These are phyloP conservation scores for Mayetiola destructor DNA, from an alignment of 2,888 invertebrate genomes.

Conservation along the genomic window DNA sequence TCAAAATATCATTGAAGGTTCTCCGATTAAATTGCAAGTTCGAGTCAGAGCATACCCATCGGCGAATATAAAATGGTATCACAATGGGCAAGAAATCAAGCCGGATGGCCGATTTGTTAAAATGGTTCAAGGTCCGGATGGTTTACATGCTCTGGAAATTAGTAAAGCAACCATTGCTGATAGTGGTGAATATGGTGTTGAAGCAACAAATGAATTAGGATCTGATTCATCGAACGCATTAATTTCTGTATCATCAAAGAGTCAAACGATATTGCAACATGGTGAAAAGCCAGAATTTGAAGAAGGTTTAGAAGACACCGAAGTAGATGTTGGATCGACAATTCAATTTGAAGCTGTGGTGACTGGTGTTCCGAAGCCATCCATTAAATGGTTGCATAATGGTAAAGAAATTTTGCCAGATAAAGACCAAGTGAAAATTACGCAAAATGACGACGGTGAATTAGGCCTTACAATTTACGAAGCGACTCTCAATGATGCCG, in stretches of 20 bases:
- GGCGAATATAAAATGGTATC: slow-evolving; percentile 71
- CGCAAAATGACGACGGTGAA: slow-evolving; percentile 26
- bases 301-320: slow-evolving; percentile 40
- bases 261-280: not conserved
- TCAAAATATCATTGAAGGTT: not conserved
- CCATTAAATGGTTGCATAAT: slow-evolving; percentile 75
- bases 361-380: slow-evolving; percentile 69
- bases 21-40: slow-evolving; percentile 47
- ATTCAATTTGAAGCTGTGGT: slow-evolving; percentile 68
- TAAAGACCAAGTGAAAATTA: slow-evolving; percentile 57
- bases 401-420: slow-evolving; percentile 61
- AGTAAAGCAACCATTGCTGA: slow-evolving; percentile 70
- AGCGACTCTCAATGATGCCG: slow-evolving; percentile 61
- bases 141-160: slow-evolving; percentile 65
- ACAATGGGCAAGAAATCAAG: slow-evolving; percentile 62
- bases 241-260: not conserved
- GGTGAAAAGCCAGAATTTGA: slow-evolving; percentile 8
- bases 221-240: slow-evolving; percentile 44
- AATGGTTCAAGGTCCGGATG: slow-evolving; percentile 79
- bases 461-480: slow-evolving; percentile 57
- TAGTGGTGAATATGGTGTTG: slow-evolving; percentile 67
- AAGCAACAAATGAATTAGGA: slow-evolving; percentile 71
- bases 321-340: slow-evolving; percentile 53
- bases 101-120: slow-evolving; percentile 67
- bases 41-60: slow-evolving; percentile 76